A percentile compares a stretch with the other conserved stretches of the same genome.
Conservation (phyloP, 2,797 vertebrate species). For the Luscinia megarhynchos region DNA sequence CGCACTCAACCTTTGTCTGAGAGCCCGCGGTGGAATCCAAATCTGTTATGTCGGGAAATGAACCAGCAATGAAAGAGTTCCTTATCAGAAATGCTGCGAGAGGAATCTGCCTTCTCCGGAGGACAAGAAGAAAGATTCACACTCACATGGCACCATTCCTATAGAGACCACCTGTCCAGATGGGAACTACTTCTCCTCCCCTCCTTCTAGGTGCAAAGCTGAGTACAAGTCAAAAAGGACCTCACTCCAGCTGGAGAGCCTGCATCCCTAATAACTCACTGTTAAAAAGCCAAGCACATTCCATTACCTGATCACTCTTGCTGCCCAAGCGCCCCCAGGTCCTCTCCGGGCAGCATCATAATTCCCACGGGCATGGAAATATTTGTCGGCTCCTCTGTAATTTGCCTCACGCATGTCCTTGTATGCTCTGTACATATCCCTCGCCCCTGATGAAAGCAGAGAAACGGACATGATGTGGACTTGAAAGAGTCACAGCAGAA, state of each 20-base stretch:
- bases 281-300: not conserved
- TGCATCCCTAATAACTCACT: not conserved
- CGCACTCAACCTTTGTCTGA: accelerated
- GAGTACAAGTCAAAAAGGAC: not conserved
- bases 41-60: not conserved
- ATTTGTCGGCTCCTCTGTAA: slow-evolving; percentile 31
- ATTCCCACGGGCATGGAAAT: slow-evolving; percentile 72
- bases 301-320: slow-evolving; percentile 53
- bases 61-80: not conserved
- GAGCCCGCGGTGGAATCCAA: accelerated
- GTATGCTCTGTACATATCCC: slow-evolving; percentile 58
- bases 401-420: slow-evolving; percentile 38
- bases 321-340: slow-evolving; percentile 58
- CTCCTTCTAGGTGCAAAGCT: not conserved
- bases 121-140: not conserved
- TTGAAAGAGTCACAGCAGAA: not conserved
- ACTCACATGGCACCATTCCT: not conserved
- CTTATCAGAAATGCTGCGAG: not conserved
- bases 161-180: accelerated
- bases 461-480: not conserved
- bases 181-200: not conserved
- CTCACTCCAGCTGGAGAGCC: too few species aligned
- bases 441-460: not conserved
- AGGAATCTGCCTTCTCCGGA: not conserved
- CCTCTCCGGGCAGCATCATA: slow-evolving; percentile 59